Conservation (phyloP, 2,888 invertebrate species). For the Sarcophaga carnaria region DNA sequence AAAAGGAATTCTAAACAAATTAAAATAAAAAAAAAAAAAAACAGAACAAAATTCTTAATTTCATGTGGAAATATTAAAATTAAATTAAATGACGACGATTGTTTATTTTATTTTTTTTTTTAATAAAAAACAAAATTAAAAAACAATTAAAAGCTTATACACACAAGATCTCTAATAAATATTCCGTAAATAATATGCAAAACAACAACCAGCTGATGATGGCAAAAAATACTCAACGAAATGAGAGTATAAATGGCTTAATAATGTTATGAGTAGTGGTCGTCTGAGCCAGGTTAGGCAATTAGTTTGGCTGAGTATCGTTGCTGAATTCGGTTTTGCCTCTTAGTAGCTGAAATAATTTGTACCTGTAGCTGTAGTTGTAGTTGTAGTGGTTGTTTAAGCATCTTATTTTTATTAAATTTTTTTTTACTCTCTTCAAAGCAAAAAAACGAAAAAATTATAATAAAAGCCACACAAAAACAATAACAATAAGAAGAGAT, state of each 20-base stretch:
- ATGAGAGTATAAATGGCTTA: not conserved
- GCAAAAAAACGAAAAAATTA: too few relatives aligned
- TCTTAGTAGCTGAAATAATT: not conserved
- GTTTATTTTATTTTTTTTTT: not conserved
- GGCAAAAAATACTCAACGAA: not conserved
- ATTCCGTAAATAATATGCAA: constrained; percentile 26
- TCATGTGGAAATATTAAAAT: not conserved
- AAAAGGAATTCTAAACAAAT: too few relatives aligned
- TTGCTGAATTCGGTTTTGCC: not conserved
- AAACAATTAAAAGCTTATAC: not conserved
- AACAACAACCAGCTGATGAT: constrained; percentile 40
- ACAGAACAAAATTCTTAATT: not conserved
- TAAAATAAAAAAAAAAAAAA: too few relatives aligned
- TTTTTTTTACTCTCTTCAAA: not conserved
- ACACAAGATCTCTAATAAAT: constrained; percentile 23
- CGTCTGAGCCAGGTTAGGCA: not conserved
- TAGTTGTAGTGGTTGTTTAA: not conserved
- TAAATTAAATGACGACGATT: constrained; percentile 11
- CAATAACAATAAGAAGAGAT: constrained; percentile 15
- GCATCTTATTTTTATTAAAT: not conserved
- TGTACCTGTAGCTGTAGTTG: not conserved
- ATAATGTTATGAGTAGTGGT: not conserved
- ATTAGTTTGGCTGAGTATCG: not conserved
- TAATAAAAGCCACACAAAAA: constrained; percentile 1
- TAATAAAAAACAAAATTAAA: not conserved